Evolutionary conservation across 2,888 invertebrate genomes (phyloP).

Genomic region (Amblyjoppa fuscipennis): DNA sequence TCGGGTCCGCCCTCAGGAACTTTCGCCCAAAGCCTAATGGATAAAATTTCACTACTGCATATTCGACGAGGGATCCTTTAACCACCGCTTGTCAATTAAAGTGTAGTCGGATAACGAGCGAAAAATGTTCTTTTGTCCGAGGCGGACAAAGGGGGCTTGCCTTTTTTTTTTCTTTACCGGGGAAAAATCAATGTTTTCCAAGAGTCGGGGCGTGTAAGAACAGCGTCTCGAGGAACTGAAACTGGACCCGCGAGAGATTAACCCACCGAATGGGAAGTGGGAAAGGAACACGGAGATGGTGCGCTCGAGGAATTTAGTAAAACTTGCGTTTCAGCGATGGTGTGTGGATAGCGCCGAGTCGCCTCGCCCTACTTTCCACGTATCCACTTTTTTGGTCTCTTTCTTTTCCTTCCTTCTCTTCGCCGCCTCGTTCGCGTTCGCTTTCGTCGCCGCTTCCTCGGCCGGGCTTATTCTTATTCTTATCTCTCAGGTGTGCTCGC

Average conservation of each 20-base stretch:
- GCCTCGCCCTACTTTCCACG: constrained; percentile 51
- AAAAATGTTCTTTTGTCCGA: not conserved
- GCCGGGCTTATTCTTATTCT: constrained; percentile 65
- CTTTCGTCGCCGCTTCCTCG: constrained; percentile 16
- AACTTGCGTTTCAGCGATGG: constrained; percentile 65
- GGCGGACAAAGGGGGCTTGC: not conserved
- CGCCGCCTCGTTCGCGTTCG: constrained; percentile 24
- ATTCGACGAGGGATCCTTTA: constrained; percentile 51
- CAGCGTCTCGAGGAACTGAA: constrained; percentile 35
- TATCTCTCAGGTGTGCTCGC: constrained; percentile 58
- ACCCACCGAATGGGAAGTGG: constrained; percentile 42
- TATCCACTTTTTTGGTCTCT: constrained; percentile 19
- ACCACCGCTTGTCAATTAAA: not conserved
- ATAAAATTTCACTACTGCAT: constrained; percentile 77
- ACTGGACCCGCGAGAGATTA: constrained; percentile 63
- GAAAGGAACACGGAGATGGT: constrained; percentile 21
- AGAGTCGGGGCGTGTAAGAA: constrained; percentile 43
- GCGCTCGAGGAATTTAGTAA: constrained; percentile 55
- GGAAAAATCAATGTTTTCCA: constrained; percentile 2
- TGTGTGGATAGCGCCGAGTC: constrained; percentile 27
- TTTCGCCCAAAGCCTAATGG: constrained; percentile 69
- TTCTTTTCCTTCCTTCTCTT: constrained; percentile 16
- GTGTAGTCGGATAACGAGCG: not conserved
- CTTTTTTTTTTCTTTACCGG: not conserved
- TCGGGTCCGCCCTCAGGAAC: constrained; percentile 60